Percentiles rank a stretch among this genome's conserved stretches.
Conservation (phyloP, 2,888 invertebrate genomes). For the Dicyrtoma fusca region DNA sequence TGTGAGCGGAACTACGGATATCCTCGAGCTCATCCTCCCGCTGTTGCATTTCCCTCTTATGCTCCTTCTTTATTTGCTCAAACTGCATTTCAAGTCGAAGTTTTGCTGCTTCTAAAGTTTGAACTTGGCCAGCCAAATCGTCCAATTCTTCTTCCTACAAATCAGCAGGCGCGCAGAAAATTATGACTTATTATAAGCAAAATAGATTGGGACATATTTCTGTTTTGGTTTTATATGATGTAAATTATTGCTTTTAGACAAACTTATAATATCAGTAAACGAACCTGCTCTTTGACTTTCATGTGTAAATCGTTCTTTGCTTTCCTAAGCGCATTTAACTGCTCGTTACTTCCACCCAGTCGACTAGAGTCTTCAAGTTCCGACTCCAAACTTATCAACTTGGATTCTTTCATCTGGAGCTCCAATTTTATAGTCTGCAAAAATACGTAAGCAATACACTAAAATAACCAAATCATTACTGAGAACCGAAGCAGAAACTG, state of each 20-base stretch:
- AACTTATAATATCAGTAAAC: slow-evolving; percentile 1
- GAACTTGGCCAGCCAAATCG: slow-evolving; percentile 88
- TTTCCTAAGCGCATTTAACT: slow-evolving; percentile 78
- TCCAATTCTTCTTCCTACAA: slow-evolving; percentile 90
- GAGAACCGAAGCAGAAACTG: background rate
- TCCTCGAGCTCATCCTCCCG: slow-evolving; percentile 94
- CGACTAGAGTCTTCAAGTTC: slow-evolving; percentile 85
- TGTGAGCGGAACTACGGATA: slow-evolving; percentile 82
- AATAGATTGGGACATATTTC: too few relatives aligned
- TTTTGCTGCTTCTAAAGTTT: slow-evolving; percentile 89
- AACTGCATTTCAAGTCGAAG: slow-evolving; percentile 89
- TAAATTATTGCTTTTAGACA: too few relatives aligned
- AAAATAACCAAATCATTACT: slow-evolving; percentile 17
- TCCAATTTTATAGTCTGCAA: slow-evolving; percentile 80
- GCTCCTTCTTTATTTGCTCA: slow-evolving; percentile 89
- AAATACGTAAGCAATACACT: slow-evolving; percentile 4
- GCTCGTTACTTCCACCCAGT: slow-evolving; percentile 80
- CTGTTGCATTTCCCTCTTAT: slow-evolving; percentile 83
- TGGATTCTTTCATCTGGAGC: slow-evolving; percentile 85
- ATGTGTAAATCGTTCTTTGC: slow-evolving; percentile 85
- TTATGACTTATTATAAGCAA: too few relatives aligned
- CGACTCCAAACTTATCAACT: slow-evolving; percentile 73
- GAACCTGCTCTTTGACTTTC: slow-evolving; percentile 67
- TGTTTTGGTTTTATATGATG: background rate
- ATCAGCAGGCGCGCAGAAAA: too few relatives aligned